These are phyloP conservation scores for Caligus rogercresseyi DNA, from an alignment of 1,140 invertebrate genomes.

Conservation along the genomic window DNA sequence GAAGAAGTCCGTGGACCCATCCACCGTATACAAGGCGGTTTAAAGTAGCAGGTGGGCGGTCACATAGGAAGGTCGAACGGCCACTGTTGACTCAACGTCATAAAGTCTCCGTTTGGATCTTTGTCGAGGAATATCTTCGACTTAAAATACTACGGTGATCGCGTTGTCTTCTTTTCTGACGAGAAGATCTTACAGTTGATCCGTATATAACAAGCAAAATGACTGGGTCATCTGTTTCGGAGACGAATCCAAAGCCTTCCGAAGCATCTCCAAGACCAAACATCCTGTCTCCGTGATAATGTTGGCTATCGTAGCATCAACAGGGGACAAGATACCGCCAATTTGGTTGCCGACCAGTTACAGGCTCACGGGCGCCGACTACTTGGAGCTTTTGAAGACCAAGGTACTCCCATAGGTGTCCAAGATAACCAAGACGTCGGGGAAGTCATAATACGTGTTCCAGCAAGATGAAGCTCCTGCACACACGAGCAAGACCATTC, in stretches of 20 bases:
- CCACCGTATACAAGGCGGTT: not conserved
- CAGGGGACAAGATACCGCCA: not conserved
- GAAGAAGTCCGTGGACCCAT: not conserved
- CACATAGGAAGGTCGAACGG: not conserved
- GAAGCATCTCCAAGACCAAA: conserved; percentile 7
- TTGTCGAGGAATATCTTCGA: not conserved
- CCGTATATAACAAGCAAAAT: conserved; percentile 13
- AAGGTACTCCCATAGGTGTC: not conserved
- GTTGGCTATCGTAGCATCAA: conserved; percentile 6
- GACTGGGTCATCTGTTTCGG: not conserved
- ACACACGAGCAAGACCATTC: no score
- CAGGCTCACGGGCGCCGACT: conserved; percentile 2
- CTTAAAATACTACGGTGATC: not conserved
- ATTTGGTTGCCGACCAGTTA: conserved; percentile 7
- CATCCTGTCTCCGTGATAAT: conserved; percentile 17
- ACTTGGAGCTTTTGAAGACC: not conserved
- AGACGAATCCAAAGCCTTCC: not conserved
- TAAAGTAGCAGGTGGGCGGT: not conserved
- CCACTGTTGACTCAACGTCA: not conserved
- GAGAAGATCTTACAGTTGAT: conserved; percentile 12
- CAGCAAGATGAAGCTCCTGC: not conserved
- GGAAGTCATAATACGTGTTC: not conserved
- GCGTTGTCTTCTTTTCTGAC: conserved; percentile 5
- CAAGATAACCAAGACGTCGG: not conserved
- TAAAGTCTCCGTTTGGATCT: not conserved